A percentile compares a stretch with the other conserved stretches of the same genome.
Evolutionary conservation across 2,888 invertebrate genomes (phyloP).

Genomic region (Tetanocera ferruginea): DNA sequence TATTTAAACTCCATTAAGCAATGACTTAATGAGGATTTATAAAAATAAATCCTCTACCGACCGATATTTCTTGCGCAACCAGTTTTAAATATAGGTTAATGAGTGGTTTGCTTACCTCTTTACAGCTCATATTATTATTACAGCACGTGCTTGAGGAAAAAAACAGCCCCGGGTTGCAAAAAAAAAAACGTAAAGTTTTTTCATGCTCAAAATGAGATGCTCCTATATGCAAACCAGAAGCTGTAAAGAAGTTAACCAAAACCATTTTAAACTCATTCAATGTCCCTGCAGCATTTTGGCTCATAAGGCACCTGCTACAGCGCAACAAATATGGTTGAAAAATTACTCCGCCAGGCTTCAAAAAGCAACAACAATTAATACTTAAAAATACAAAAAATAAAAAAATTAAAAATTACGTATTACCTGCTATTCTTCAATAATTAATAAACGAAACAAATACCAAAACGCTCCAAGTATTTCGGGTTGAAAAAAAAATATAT

Average conservation of each 20-base stretch:
- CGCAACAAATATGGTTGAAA: neutral
- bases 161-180: neutral
- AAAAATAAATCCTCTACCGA: too few species aligned
- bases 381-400: constrained; percentile 11
- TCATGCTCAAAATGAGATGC: too few species aligned
- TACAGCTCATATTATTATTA: neutral
- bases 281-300: neutral
- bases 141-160: neutral
- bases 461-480: neutral
- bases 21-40: too few species aligned
- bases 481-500: neutral
- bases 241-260: neutral
- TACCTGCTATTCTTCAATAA: neutral
- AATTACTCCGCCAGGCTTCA: neutral
- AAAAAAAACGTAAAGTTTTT: neutral
- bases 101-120: too few species aligned
- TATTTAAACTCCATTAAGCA: too few species aligned
- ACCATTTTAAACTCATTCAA: neutral
- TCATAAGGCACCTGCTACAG: neutral
- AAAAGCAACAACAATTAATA: constrained; percentile 44
- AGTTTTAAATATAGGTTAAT: too few species aligned
- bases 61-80: too few species aligned
- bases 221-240: neutral
- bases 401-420: neutral
- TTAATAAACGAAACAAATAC: constrained; percentile 18